Percentiles rank a stretch among this genome's conserved stretches.
Evolutionary conservation across 2,888 invertebrate genomes (phyloP).

Genomic region (Phasia obesa): DNA sequence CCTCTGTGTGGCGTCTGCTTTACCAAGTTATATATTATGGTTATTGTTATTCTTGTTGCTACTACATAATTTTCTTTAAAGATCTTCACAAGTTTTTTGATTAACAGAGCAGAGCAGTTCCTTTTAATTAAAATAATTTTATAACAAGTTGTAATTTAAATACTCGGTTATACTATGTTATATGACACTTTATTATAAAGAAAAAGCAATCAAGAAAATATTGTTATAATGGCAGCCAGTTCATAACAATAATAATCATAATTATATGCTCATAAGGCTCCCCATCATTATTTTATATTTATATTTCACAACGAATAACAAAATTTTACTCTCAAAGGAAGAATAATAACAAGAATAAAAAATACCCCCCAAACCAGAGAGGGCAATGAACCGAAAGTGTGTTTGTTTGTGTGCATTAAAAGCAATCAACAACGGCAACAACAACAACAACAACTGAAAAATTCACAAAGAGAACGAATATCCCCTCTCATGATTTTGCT

Average conservation of each 20-base stretch:
- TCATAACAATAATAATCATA: neutral
- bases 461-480: conserved; percentile 26
- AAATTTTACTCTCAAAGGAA: neutral
- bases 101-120: neutral
- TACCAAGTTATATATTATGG: no score
- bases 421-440: conserved; percentile 2
- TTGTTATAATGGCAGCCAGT: neutral
- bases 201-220: conserved; percentile 1
- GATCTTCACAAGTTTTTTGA: no score
- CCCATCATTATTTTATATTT: conserved; percentile 1
- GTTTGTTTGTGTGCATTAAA: neutral
- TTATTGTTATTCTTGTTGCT: no score
- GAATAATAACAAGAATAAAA: conserved; percentile 15
- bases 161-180: neutral
- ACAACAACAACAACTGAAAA: neutral
- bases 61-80: no score
- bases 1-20: no score
- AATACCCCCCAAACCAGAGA: conserved; percentile 9
- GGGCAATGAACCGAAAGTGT: conserved; percentile 31
- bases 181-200: conserved; percentile 11
- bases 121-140: neutral
- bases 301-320: conserved; percentile 22
- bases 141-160: neutral
- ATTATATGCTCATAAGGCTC: neutral
- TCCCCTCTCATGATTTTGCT: neutral